Conservation (phyloP, 1,140 invertebrate genomes). For the Eumaeus atala region DNA sequence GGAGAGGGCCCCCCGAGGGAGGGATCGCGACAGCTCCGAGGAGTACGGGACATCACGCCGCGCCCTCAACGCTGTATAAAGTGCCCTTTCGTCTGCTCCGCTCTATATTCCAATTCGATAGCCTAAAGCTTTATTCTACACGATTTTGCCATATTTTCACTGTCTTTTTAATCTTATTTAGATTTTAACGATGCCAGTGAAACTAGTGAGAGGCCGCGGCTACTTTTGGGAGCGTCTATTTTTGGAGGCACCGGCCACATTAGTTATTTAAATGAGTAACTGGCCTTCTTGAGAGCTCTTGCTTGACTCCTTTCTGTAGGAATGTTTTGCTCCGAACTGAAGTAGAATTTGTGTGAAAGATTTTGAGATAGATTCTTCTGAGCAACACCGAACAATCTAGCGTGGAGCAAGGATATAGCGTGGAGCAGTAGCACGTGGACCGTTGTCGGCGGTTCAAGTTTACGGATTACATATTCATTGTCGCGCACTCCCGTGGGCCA, state of each 20-base stretch:
- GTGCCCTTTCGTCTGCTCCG: constrained; percentile 16
- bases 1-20: constrained; percentile 34
- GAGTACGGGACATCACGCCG: constrained; percentile 65
- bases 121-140: constrained; percentile 11
- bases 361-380: constrained; percentile 2
- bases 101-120: constrained; percentile 19
- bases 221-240: constrained; percentile 18
- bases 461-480: constrained; percentile 30
- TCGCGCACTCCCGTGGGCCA: constrained; percentile 17
- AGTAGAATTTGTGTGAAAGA: not conserved
- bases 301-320: constrained; percentile 10
- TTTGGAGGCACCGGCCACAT: constrained; percentile 19
- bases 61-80: constrained; percentile 66
- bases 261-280: constrained; percentile 26
- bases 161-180: constrained; percentile 16
- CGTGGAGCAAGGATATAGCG: constrained; percentile 21
- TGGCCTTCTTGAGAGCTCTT: constrained; percentile 18
- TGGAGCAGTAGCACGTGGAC: constrained; percentile 21
- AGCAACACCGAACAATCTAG: constrained; percentile 12
- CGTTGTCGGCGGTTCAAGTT: constrained; percentile 28
- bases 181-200: constrained; percentile 23
- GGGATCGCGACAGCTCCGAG: constrained; percentile 54
- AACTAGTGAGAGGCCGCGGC: constrained; percentile 27
- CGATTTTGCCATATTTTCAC: constrained; percentile 14
- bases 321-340: constrained; percentile 6